These are phyloP conservation scores for Thomomys bottae DNA, from an alignment of 2,113 vertebrate genomes.

Conservation along the genomic window DNA sequence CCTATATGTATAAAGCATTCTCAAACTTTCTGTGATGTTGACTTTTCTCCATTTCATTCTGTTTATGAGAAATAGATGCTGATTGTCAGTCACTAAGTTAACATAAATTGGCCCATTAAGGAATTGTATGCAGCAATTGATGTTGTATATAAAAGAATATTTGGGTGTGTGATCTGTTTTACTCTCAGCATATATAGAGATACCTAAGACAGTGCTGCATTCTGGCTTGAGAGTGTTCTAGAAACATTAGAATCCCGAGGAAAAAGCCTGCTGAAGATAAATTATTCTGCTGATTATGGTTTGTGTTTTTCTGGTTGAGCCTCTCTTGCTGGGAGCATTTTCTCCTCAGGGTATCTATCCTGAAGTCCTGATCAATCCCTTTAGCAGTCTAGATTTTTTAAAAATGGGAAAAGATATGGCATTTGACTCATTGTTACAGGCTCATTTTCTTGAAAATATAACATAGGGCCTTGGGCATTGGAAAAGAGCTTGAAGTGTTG, in stretches of 20 bases:
- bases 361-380: background rate
- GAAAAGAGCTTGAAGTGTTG: background rate
- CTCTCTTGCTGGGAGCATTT: background rate
- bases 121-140: background rate
- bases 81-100: background rate
- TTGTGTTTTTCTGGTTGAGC: background rate
- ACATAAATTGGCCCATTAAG: background rate
- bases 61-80: background rate
- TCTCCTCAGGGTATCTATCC: background rate
- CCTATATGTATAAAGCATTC: background rate
- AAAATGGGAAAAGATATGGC: background rate
- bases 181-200: background rate
- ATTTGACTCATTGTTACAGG: background rate
- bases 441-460: background rate
- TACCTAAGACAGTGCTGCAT: background rate
- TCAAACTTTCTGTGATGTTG: background rate
- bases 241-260: background rate
- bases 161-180: background rate
- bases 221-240: background rate
- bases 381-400: background rate
- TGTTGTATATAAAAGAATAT: too few relatives aligned
- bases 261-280: background rate
- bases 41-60: background rate
- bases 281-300: background rate
- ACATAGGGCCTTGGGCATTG: background rate